Conservation (phyloP, 1,140 invertebrate species). For the Helicoverpa zea region DNA sequence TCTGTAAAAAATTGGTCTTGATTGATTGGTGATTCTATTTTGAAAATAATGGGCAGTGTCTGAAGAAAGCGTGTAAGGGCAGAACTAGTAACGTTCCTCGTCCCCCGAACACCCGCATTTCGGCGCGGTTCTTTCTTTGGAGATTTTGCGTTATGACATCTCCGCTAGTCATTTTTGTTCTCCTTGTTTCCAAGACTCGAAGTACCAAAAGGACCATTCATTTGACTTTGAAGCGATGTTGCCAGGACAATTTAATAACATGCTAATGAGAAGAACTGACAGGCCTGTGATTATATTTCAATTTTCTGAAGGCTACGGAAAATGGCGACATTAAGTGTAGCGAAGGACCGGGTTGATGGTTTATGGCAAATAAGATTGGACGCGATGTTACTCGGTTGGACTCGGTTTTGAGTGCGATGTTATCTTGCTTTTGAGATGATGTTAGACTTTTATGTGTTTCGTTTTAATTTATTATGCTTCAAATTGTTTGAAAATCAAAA, state of each 20-base stretch:
- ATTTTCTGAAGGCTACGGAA: slow-evolving; percentile 8
- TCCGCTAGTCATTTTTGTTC: not conserved
- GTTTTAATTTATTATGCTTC: not conserved
- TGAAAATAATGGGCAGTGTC: no score
- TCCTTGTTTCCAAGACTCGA: not conserved
- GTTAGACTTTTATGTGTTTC: not conserved
- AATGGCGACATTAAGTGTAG: not conserved
- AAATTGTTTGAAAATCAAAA: not conserved
- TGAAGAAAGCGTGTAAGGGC: no score
- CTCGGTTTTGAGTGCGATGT: slow-evolving; percentile 12
- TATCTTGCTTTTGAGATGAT: not conserved
- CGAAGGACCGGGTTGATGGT: not conserved
- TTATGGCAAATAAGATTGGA: not conserved
- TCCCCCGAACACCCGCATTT: no score
- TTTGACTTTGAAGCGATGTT: slow-evolving; percentile 13
- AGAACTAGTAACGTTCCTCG: no score
- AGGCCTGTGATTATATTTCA: slow-evolving; percentile 26
- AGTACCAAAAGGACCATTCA: not conserved
- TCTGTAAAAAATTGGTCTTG: no score
- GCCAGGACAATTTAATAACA: slow-evolving; percentile 10
- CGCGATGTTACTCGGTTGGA: no score
- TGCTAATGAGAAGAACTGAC: slow-evolving; percentile 1
- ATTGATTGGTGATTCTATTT: no score
- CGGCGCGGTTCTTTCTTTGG: no score
- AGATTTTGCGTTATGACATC: not conserved